These are phyloP conservation scores for Zaprionus inermis DNA, from an alignment of 1,140 invertebrate species.

Conservation along the genomic window DNA sequence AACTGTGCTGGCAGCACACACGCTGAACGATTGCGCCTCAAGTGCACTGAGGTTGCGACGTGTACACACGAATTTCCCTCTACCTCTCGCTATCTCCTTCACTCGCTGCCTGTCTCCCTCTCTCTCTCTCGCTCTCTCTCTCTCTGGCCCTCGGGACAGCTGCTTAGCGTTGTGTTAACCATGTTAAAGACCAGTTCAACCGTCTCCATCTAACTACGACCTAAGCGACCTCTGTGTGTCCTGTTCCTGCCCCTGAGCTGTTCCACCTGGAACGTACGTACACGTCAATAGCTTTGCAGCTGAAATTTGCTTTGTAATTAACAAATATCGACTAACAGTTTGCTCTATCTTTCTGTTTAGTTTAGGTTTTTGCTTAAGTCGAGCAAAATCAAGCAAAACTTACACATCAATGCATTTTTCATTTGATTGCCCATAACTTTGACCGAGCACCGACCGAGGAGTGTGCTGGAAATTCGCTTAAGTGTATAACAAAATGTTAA, in stretches of 20 bases:
- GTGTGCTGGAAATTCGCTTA: conserved; percentile 51
- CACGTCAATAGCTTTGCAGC: conserved; percentile 38
- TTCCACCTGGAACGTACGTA: neutral
- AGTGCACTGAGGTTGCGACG: conserved; percentile 69
- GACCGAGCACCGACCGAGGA: conserved; percentile 21
- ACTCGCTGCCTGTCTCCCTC: neutral
- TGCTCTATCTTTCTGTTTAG: neutral
- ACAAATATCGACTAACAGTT: conserved; percentile 4
- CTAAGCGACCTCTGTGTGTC: conserved; percentile 28
- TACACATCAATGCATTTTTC: conserved; percentile 58
- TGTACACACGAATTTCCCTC: conserved; percentile 24
- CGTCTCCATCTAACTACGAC: conserved; percentile 7
- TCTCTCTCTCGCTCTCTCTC: neutral
- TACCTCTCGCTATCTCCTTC: neutral
- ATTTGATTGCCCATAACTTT: conserved; percentile 53
- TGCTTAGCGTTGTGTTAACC: conserved; percentile 67
- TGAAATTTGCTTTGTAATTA: conserved; percentile 53
- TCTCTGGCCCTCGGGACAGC: conserved; percentile 32
- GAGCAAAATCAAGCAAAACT: conserved; percentile 2
- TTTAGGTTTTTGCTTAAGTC: neutral
- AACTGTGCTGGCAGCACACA: conserved; percentile 46
- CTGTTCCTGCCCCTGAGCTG: conserved; percentile 13
- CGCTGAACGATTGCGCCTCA: conserved; percentile 73
- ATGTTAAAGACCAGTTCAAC: conserved; percentile 54
- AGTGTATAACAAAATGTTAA: conserved; percentile 55